Evolutionary conservation across 2,888 invertebrate species (phyloP).

Genomic region (Diarsia mendica): DNA sequence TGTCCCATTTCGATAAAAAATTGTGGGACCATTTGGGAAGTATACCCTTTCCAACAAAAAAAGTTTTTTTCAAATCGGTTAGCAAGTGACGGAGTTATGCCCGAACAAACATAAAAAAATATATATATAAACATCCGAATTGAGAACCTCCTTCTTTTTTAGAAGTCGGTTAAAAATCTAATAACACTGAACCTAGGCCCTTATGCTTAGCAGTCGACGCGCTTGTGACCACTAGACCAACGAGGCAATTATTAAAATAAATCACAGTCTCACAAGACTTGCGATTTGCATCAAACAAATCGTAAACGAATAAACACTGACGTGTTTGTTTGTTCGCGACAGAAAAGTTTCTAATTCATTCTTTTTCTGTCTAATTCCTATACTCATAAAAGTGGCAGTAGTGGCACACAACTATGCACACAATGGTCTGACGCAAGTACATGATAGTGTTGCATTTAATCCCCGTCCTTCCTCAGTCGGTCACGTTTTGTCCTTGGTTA

Average conservation of each 20-base stretch:
- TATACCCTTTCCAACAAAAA: too few relatives aligned
- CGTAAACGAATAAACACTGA: not conserved
- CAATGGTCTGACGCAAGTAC: conserved; percentile 8
- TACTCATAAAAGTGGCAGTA: not conserved
- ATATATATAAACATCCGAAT: too few relatives aligned
- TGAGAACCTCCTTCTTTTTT: too few relatives aligned
- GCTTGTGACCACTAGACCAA: not conserved
- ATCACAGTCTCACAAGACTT: too few relatives aligned
- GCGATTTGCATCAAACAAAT: not conserved
- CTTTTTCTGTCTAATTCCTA: not conserved
- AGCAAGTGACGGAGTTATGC: too few relatives aligned
- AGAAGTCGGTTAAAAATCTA: too few relatives aligned
- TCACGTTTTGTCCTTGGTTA: conserved; percentile 49
- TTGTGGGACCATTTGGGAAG: too few relatives aligned
- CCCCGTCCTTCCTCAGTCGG: conserved; percentile 9
- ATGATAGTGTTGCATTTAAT: conserved; percentile 27
- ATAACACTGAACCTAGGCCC: not conserved
- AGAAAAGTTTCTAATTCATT: too few relatives aligned
- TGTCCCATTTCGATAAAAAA: too few relatives aligned
- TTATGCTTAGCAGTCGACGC: not conserved
- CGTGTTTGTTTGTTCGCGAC: too few relatives aligned
- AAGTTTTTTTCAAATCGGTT: too few relatives aligned
- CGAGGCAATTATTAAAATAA: not conserved
- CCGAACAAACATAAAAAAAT: too few relatives aligned
- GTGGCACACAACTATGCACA: not conserved